phyloP scores from a whole-genome alignment of 1,140 invertebrate species.

The Danaus plexippus region DNA sequence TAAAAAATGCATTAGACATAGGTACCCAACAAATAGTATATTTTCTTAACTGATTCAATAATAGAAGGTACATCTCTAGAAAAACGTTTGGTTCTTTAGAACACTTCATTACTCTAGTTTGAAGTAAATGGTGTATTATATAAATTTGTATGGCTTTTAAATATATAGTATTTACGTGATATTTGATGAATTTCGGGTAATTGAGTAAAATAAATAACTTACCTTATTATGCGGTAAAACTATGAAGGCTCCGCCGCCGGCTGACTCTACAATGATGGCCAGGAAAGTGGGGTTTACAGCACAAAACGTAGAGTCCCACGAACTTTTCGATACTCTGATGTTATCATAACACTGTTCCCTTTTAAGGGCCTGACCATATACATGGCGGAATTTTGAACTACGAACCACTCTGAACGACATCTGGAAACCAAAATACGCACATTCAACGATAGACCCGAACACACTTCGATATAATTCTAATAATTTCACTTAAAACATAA shows the following conservation, averaged over 20 bases:
- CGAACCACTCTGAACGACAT: constrained; percentile 97
- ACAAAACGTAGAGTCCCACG: constrained; percentile 99
- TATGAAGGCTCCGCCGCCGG: constrained; percentile 98
- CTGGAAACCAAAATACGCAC: constrained; percentile 62
- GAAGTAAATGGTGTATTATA: too few species aligned
- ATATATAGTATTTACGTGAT: too few species aligned
- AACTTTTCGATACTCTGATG: constrained; percentile 97
- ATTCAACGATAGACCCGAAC: constrained; percentile 45
- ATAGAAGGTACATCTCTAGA: too few species aligned
- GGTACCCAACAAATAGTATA: too few species aligned
- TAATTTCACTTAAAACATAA: constrained; percentile 63
- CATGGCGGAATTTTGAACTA: constrained; percentile 98
- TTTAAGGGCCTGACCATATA: constrained; percentile 97
- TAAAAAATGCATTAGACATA: too few species aligned
- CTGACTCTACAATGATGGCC: constrained; percentile 98
- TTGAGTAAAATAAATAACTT: constrained; percentile 34
- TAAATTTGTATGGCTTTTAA: too few species aligned
- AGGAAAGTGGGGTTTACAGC: constrained; percentile 99
- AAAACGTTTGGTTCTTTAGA: too few species aligned
- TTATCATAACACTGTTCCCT: constrained; percentile 99
- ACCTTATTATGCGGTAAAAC: constrained; percentile 98
- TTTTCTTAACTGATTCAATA: too few species aligned
- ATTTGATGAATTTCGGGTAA: too few species aligned
- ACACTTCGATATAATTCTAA: constrained; percentile 38
- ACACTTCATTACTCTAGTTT: too few species aligned